Evolutionary conservation across 2,888 invertebrate genomes (phyloP).

Genomic region (Phengaris arion): DNA sequence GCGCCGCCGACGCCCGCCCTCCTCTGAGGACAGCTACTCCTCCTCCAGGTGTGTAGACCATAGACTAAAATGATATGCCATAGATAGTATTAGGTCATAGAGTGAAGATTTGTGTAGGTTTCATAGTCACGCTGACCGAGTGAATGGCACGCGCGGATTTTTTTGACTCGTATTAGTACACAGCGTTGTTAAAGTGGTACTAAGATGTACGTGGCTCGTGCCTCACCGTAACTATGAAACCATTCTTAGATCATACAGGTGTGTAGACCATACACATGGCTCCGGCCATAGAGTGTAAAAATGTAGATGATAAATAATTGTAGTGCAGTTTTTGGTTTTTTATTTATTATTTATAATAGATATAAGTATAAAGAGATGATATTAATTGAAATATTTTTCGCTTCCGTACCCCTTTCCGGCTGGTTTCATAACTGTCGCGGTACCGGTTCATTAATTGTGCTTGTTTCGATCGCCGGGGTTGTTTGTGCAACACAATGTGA

Average conservation of each 20-base stretch:
- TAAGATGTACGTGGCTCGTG: background rate
- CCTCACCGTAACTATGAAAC: background rate
- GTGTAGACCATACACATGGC: background rate
- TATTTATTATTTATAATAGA: background rate
- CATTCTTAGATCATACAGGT: background rate
- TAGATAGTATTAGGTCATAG: background rate
- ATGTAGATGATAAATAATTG: constrained; percentile 1
- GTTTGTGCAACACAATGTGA: constrained; percentile 36
- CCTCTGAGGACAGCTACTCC: constrained; percentile 71
- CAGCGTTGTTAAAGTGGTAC: background rate
- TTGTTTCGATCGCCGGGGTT: constrained; percentile 52
- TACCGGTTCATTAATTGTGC: constrained; percentile 13
- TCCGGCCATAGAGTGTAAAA: background rate
- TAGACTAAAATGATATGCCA: background rate
- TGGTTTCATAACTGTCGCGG: constrained; percentile 69
- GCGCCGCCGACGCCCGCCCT: constrained; percentile 60
- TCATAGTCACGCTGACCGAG: background rate
- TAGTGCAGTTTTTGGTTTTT: constrained; percentile 7
- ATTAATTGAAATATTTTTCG: constrained; percentile 39
- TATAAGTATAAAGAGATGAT: constrained; percentile 26
- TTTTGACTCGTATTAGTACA: background rate
- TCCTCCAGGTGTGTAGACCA: constrained; percentile 61
- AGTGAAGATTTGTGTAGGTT: background rate
- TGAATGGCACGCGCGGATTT: background rate
- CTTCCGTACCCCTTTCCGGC: constrained; percentile 53